Conservation (phyloP, 92 coral and sea anemone genomes). For the Epizoanthus stellaris region DNA sequence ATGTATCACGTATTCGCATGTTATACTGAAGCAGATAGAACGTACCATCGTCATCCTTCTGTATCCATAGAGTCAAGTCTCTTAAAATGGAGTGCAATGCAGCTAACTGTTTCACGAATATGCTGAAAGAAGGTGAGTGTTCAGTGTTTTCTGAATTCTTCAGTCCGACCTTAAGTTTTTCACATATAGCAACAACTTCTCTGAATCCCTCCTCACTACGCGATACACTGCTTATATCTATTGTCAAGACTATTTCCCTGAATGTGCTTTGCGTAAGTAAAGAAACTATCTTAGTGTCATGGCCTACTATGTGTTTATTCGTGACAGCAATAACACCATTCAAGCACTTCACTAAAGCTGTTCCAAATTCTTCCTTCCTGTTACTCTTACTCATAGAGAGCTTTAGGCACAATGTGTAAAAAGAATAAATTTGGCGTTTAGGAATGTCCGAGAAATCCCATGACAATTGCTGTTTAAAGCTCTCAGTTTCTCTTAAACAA, state of each 20-base stretch:
- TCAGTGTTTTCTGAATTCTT: background rate
- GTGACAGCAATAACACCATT: background rate
- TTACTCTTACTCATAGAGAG: background rate
- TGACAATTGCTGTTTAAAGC: background rate
- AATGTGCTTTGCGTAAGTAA: background rate
- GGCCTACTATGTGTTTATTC: too few relatives aligned
- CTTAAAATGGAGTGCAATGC: background rate
- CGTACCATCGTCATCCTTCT: background rate
- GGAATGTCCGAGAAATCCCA: background rate
- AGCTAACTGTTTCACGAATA: background rate
- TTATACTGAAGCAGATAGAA: slow-evolving; percentile 5
- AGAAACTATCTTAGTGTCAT: background rate
- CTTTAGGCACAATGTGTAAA: background rate
- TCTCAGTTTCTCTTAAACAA: background rate
- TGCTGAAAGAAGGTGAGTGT: background rate
- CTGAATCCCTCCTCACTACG: background rate
- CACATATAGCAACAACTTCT: background rate
- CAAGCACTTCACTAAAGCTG: background rate
- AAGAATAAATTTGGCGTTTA: background rate
- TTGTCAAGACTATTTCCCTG: background rate
- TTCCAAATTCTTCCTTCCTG: background rate
- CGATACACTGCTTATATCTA: too few relatives aligned
- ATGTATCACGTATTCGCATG: background rate
- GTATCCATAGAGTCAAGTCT: background rate
- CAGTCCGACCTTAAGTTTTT: background rate